Base-by-base conservation (phyloP, 1,140 invertebrate species). In the Coptotermes formosanus region DNA sequence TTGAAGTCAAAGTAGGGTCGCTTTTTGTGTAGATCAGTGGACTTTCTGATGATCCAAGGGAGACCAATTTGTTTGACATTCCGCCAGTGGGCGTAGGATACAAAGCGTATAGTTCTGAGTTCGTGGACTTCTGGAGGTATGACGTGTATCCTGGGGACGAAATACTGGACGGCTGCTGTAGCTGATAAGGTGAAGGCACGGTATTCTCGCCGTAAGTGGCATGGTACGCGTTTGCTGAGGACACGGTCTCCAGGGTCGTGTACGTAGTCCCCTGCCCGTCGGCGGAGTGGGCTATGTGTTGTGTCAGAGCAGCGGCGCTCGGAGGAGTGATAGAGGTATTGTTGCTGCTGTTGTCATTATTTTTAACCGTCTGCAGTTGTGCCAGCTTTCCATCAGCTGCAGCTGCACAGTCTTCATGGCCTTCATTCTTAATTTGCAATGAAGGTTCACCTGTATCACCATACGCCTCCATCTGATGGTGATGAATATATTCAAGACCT, bases 1-100 rank as follows among this genome's bases (percentile, higher is more conserved):
- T 75, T 32, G 85, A 85, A 0, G 85, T 81, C 4, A 85, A 55
- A 6, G 85, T 85, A n/a, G 85, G 85, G 19, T 85, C 85, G 16
- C 55, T 75, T 64, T 82, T 85, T 64, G 75, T 85, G 85, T 85
- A 85, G 30, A 85, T 48, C 30, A 85, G 59, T 21, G 85, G 38
- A 32, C 85, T 38, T 30, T 85, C 55, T 32, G 55, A 38, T 1
- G 64, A 85, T 30, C 85, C 85, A n/a, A 64, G 21, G 48, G 59
- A 32, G 16, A 69, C 85, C 85, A 85, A 44, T 64, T 85, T 64
- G 55, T 85, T 85, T 48, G 59, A 3, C 64, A 75, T 75, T 30
- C 64, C 64, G 25, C 85, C 44, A 30, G 44, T 44, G n/a, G 85
- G 16, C 30, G 85, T 59, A 48, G 75, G 38, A 30, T 81, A 85